phyloP scores from a whole-genome alignment of 1,140 invertebrate species.

The Amphibalanus amphitrite region DNA sequence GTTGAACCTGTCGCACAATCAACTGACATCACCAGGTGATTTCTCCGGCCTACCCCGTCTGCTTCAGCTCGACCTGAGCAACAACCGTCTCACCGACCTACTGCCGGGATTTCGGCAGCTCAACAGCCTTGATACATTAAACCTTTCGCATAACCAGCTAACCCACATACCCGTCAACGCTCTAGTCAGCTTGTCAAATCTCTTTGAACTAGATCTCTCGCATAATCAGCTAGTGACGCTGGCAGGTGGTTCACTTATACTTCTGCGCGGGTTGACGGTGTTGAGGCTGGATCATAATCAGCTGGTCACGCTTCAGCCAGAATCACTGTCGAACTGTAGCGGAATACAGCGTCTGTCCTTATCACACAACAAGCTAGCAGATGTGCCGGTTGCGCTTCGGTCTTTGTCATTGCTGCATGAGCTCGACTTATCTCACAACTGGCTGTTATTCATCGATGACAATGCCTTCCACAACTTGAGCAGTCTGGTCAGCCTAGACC shows the following conservation, averaged over 20 bases:
- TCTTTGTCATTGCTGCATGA: constrained; percentile 55
- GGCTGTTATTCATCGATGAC: constrained; percentile 55
- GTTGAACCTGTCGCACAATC: not conserved
- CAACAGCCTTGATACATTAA: not conserved
- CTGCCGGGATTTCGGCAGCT: constrained; percentile 45
- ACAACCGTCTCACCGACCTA: constrained; percentile 55
- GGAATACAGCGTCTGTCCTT: constrained; percentile 72
- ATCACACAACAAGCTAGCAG: constrained; percentile 63
- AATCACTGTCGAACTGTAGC: constrained; percentile 43
- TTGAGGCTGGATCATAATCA: constrained; percentile 66
- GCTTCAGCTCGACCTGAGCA: constrained; percentile 61
- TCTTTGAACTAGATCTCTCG: constrained; percentile 57
- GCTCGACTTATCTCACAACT: constrained; percentile 59
- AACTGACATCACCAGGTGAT: constrained; percentile 35
- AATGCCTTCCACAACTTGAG: constrained; percentile 54
- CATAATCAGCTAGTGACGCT: constrained; percentile 63
- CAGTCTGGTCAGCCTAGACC: constrained; percentile 50
- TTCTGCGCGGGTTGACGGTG: constrained; percentile 58
- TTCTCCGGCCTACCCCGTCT: constrained; percentile 59
- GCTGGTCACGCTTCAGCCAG: constrained; percentile 45
- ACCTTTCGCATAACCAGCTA: not conserved
- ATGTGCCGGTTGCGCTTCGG: constrained; percentile 61
- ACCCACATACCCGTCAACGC: not conserved
- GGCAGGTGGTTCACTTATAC: constrained; percentile 37
- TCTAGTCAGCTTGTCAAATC: constrained; percentile 11